A percentile compares a stretch with the other conserved stretches of the same genome.
Evolutionary conservation across 1,140 invertebrate genomes (phyloP).

Genomic region (Drosophila kikkawai): DNA sequence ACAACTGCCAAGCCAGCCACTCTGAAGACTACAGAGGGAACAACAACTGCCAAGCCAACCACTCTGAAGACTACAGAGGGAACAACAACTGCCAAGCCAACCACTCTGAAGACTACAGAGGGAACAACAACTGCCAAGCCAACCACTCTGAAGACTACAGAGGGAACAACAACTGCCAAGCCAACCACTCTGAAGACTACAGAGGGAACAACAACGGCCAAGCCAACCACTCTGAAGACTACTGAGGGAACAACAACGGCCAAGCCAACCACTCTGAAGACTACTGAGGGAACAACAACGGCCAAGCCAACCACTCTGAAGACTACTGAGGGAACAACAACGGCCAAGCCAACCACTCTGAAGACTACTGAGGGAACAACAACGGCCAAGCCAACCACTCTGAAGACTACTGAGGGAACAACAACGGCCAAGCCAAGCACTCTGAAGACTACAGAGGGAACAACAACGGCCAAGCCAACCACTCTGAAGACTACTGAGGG

Average conservation of each 20-base stretch:
- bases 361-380: constrained; percentile 18
- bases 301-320: constrained; percentile 11
- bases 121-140: neutral
- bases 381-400: neutral
- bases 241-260: constrained; percentile 1
- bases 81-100: neutral
- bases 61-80: neutral
- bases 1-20: constrained; percentile 6
- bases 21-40: neutral
- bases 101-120: neutral
- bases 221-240: constrained; percentile 6
- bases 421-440: neutral
- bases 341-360: neutral
- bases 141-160: constrained; percentile 10
- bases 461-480: neutral
- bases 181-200: constrained; percentile 25
- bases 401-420: neutral
- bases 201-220: neutral
- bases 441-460: constrained; percentile 1
- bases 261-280: constrained; percentile 10
- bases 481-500: constrained; percentile 5
- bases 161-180: neutral
- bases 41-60: constrained; percentile 10
- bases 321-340: constrained; percentile 1
- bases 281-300: constrained; percentile 6